Conservation (phyloP, 2,888 invertebrate species). For the Eupithecia centaureata region DNA sequence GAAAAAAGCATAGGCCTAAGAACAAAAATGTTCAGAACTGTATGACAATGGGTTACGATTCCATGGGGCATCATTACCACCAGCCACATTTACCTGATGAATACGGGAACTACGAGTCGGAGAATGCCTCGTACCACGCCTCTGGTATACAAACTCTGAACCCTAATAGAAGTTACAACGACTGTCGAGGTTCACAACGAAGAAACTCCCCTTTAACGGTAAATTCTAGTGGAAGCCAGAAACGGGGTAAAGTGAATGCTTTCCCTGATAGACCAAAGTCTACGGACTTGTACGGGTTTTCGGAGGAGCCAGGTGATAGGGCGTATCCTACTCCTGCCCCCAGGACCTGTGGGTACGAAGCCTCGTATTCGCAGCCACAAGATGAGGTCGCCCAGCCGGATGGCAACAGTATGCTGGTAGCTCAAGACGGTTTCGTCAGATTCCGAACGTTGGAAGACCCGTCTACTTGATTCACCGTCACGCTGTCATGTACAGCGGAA, state of each 20-base stretch:
- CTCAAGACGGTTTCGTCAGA: slow-evolving; percentile 94
- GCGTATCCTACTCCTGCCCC: slow-evolving; percentile 80
- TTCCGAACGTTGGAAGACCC: slow-evolving; percentile 89
- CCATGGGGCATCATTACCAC: slow-evolving; percentile 79
- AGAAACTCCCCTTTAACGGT: slow-evolving; percentile 77
- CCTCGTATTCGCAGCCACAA: slow-evolving; percentile 83
- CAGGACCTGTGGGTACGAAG: slow-evolving; percentile 76
- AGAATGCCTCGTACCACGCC: slow-evolving; percentile 79
- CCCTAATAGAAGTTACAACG: slow-evolving; percentile 80
- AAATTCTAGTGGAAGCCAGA: slow-evolving; percentile 79
- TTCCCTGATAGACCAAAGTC: slow-evolving; percentile 87
- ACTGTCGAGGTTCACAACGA: slow-evolving; percentile 73
- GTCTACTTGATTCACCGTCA: slow-evolving; percentile 78
- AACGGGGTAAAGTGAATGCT: slow-evolving; percentile 76
- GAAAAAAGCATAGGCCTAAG: slow-evolving; percentile 79
- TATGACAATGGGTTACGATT: slow-evolving; percentile 85
- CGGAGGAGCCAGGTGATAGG: slow-evolving; percentile 75
- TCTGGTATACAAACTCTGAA: slow-evolving; percentile 80
- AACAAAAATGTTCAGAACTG: slow-evolving; percentile 82
- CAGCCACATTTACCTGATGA: slow-evolving; percentile 81
- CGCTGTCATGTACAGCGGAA: slow-evolving; percentile 72
- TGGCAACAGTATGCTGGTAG: slow-evolving; percentile 91
- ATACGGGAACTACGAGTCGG: slow-evolving; percentile 78
- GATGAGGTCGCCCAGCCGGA: slow-evolving; percentile 82
- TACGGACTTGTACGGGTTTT: slow-evolving; percentile 84